These are phyloP conservation scores for Linnaemya tessellans DNA, from an alignment of 2,888 invertebrate genomes.

Conservation along the genomic window DNA sequence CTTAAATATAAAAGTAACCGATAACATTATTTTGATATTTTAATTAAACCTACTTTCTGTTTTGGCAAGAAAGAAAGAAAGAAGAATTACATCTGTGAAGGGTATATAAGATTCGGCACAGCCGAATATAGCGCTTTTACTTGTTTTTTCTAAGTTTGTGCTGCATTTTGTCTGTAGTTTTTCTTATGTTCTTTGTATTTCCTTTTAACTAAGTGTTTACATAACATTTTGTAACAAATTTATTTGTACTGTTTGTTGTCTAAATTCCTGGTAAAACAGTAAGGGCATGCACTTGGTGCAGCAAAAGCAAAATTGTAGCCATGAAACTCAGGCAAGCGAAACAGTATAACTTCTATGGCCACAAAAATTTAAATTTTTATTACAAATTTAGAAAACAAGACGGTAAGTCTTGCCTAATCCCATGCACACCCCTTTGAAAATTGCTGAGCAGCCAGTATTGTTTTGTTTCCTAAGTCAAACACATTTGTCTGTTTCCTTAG, in stretches of 20 bases:
- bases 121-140: too few species aligned
- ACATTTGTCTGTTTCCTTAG: slow-evolving; percentile 30
- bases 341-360: neutral
- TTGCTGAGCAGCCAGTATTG: neutral
- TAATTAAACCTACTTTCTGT: too few species aligned
- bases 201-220: slow-evolving; percentile 49
- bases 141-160: slow-evolving; percentile 40
- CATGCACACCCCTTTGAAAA: neutral
- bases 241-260: slow-evolving; percentile 51
- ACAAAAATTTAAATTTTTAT: neutral
- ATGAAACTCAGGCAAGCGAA: neutral
- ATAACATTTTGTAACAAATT: slow-evolving; percentile 59
- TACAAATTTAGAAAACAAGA: neutral
- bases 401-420: neutral
- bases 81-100: too few species aligned
- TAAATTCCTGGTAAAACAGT: slow-evolving; percentile 27
- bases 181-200: slow-evolving; percentile 34
- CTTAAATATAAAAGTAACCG: too few species aligned
- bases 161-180: slow-evolving; percentile 40
- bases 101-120: too few species aligned
- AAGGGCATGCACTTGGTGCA: slow-evolving; percentile 21
- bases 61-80: too few species aligned
- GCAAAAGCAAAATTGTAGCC: neutral
- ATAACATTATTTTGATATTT: too few species aligned
- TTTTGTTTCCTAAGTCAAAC: slow-evolving; percentile 10